Base-by-base conservation (phyloP, 2,797 vertebrate species). In the Busarellus nigricollis region DNA sequence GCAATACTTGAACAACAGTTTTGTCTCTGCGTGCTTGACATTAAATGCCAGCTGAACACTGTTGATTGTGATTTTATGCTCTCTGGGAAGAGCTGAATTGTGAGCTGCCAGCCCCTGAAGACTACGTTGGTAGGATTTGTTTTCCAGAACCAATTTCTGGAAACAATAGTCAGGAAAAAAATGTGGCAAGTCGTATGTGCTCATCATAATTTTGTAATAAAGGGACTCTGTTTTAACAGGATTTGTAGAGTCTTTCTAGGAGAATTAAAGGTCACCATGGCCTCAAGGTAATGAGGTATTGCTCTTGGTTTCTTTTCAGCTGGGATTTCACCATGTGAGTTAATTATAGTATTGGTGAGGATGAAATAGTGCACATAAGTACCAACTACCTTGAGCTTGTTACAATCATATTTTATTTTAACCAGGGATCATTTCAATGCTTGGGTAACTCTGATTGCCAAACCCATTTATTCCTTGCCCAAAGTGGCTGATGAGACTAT, bases 91-190 rank as follows among this genome's bases (percentile, higher is more conserved):
- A 67, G 45, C 59, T 81, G 65, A 62, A 62, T 13, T 93, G 69
- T 79, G 61, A 93, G 42, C 28, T 76, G 76, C 65, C 87, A 92
- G 69, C 10, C 69, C 22, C 82, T 77, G 63, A 88, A 77, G 77
- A 73, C 26, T 65, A n/a, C 2, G 1, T 47, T 72, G 58, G 79
- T 52, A 72, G 65, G 61, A 83, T 90, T 94, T 87, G 63, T 92
- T 94, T 93, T 96, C 82, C 69, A 93, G 89, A 92, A 86, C 26
- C n/a, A 69, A 49, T 87, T 96, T 95, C 77, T 96, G 50, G 66
- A 88, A 92, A 84, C 72, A 82, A 11, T 72, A 62, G 77, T 72
- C 17, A 24, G 45, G 65, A 84, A 90, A 83, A 61, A 91, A 78
- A 69, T 11, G 57, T 77, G 63, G 37, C 37, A 77, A 80, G n/a